Base-by-base conservation (phyloP, 2,113 vertebrate genomes). In the Paralichthys olivaceus region DNA sequence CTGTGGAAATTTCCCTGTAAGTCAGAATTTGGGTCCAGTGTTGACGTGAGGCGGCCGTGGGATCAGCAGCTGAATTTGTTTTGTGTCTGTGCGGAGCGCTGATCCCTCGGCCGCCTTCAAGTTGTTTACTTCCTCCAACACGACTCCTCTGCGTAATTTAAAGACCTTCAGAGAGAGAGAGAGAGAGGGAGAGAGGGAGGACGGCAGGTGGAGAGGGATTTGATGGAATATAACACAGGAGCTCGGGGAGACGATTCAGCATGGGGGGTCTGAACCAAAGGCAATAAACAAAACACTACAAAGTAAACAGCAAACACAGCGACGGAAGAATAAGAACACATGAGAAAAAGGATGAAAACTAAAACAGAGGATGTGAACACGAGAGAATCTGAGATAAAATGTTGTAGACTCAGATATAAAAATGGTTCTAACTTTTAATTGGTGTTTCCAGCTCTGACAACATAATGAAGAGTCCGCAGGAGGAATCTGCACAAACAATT, bases 131-230 rank as follows among this genome's bases (percentile, higher is more conserved):
- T 43, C 40, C 40, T 13, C 62, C 63, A 83, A 83, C 67, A 79
- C 2, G 43, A 53, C 62, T 78, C 29, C 54, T 12, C 69, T 47
- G 53, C 25, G 69, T 77, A 83, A 82, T 82, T 80, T 72, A 80
- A 25, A 82, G 76, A 63, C 61, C 77, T 19, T 29, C 66, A 72
- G 53, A 55, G 19, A 51, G 47, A 19, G 17, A 47, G 45, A 4
- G 17, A 47, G 45, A 47, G 45, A 5, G 14, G 40, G 65, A 34
- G 26, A 15, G 71, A 64, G 70, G 64, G 37, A 40, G 34, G 34
- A 58, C 51, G 22, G 71, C 57, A 78, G 80, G 67, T 75, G 83
- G 37, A 55, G 20, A 54, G 66, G 59, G 65, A 78, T 72, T 74
- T 77, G 32, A 71, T 7, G 37, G 45, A 49, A 22, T 64, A 28